Evolutionary conservation across 2,113 vertebrate species (phyloP).

Genomic region (Chlorodrepanis virens): DNA sequence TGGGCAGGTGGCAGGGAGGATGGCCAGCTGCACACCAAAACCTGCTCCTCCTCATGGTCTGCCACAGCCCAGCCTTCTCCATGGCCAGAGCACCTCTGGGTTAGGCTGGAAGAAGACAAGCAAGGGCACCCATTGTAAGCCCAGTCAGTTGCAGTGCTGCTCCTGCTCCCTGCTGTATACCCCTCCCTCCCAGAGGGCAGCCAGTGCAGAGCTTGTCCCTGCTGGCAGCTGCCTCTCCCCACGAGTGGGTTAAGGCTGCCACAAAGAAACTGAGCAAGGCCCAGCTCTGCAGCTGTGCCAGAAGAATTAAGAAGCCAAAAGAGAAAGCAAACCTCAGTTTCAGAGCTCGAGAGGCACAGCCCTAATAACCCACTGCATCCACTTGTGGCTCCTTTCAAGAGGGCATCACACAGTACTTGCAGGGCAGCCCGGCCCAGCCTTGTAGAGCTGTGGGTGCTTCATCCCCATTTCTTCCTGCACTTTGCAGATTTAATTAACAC

Average conservation of each 20-base stretch:
- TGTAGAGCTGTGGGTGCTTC: not conserved
- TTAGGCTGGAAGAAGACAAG: not conserved
- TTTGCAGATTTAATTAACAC: not conserved
- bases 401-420: not conserved
- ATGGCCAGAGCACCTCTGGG: not conserved
- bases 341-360: not conserved
- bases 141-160: not conserved
- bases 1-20: not conserved
- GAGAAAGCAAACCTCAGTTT: not conserved
- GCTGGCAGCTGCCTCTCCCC: not conserved
- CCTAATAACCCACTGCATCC: not conserved
- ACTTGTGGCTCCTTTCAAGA: not conserved
- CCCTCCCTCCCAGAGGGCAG: rapidly evolving
- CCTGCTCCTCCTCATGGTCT: rapidly evolving
- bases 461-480: rapidly evolving
- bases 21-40: not conserved
- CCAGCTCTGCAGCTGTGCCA: not conserved
- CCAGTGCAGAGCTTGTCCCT: not conserved
- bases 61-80: not conserved
- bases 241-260: rapidly evolving
- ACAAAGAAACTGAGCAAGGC: not conserved
- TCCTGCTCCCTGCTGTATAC: not conserved
- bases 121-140: not conserved
- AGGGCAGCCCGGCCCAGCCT: not conserved
- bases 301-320: not conserved